These are phyloP conservation scores for Cepaea nemoralis DNA, from an alignment of 1,140 invertebrate species.

Conservation along the genomic window DNA sequence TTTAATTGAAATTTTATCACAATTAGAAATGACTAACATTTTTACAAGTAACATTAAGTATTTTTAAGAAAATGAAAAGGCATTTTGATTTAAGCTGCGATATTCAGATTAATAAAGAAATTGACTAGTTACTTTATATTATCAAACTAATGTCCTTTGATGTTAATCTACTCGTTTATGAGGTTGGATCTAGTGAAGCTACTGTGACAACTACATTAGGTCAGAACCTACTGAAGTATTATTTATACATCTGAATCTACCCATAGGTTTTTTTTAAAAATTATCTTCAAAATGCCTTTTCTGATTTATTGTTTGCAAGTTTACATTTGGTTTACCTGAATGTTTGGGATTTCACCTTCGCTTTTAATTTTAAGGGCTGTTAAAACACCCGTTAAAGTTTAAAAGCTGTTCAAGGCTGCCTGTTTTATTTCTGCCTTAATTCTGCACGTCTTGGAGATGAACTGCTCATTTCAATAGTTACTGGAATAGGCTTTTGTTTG, in stretches of 20 bases:
- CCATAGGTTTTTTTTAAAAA: too few species aligned
- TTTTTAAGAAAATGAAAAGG: neutral
- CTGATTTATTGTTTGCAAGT: neutral
- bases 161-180: too few species aligned
- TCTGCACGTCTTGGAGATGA: slow-evolving; percentile 15
- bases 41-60: neutral
- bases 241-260: too few species aligned
- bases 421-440: slow-evolving; percentile 25
- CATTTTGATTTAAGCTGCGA: neutral
- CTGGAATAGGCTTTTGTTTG: slow-evolving; percentile 3
- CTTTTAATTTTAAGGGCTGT: slow-evolving; percentile 24
- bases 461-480: slow-evolving; percentile 3
- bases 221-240: too few species aligned
- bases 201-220: too few species aligned
- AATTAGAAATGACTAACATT: neutral
- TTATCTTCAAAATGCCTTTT: slow-evolving; percentile 33
- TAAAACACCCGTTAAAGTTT: slow-evolving; percentile 19
- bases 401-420: neutral
- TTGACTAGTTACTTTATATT: too few species aligned
- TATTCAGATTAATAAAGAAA: too few species aligned
- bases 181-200: too few species aligned
- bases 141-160: too few species aligned
- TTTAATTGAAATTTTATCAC: neutral
- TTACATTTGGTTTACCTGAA: slow-evolving; percentile 22
- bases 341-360: slow-evolving; percentile 17